Base-by-base conservation (phyloP, 2,797 vertebrate genomes). In the Otus scops region DNA sequence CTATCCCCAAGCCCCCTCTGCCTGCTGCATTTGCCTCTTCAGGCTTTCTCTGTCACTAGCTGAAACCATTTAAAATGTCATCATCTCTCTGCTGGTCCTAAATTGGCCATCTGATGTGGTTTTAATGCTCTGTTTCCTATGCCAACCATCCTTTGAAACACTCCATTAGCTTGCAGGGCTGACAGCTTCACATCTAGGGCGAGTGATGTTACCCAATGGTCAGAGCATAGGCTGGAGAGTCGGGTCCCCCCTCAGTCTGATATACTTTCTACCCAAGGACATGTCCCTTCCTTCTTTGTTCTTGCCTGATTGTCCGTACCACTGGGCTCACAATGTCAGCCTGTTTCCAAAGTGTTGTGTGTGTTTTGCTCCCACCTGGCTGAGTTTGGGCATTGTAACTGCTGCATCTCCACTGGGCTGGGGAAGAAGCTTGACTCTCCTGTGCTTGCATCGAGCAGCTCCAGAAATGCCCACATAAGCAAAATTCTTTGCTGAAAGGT, bases 91-190 rank as follows among this genome's bases (percentile, higher is more conserved):
- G 21, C 68, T 93, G 68, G 64, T 95, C 88, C 79, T 90, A 92
- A 95, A 89, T 56, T 91, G 27, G 39, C 91, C 63, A 85, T 91
- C 78, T 75, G 84, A 95, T 76, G 51, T 69, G 79, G 80, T 84
- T 95, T 95, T 78, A 95, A 91, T 96, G 91, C 81, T 81, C 91
- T 88, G 48, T 89, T 94, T 96, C 68, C 81, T 78, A n/a, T 91
- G 71, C 57, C 64, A 89, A 32, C 43, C 48, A 87, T 69, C 57
- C 57, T 89, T 91, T 59, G 68, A 94, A 93, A 77, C 24, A 38
- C 23, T 89, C 50, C 61, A 65, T 94, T 84, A 78, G 61, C 61
- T 83, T 71, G 11, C 65, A 75, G 41, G 61, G 78, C 71, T 90
- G 68, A 57, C 56, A 93, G 60, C 61, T 61, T 94, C 68, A 43